phyloP scores from a whole-genome alignment of 2,888 invertebrate species.

The Phyllotreta striolata region DNA sequence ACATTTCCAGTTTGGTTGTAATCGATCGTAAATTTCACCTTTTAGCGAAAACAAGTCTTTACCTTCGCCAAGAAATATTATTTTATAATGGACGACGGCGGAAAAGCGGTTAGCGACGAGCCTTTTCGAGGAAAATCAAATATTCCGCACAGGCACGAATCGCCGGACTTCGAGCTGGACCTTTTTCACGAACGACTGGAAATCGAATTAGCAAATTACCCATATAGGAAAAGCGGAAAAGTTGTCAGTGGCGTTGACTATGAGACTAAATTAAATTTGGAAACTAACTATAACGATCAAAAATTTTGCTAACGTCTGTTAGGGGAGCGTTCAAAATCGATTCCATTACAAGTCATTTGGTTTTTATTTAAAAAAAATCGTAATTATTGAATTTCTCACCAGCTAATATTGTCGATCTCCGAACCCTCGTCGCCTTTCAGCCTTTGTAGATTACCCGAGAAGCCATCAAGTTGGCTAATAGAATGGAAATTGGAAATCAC shows the following conservation, averaged over 20 bases:
- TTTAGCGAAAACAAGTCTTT: no score
- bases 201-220: constrained; percentile 10
- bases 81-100: no score
- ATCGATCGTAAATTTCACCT: no score
- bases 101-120: no score
- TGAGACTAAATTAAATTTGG: no score
- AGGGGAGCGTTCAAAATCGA: background rate
- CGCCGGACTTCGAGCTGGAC: constrained; percentile 3
- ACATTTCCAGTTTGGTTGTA: no score
- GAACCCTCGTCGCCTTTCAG: constrained; percentile 12
- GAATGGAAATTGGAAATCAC: constrained; percentile 62
- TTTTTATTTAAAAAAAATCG: no score
- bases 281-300: no score
- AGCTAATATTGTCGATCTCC: no score
- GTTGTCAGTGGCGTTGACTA: constrained; percentile 4
- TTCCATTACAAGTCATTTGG: background rate
- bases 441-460: constrained; percentile 52
- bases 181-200: constrained; percentile 8
- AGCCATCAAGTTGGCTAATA: constrained; percentile 59
- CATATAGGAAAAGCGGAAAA: background rate
- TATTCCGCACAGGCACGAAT: constrained; percentile 4
- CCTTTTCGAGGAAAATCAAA: constrained; percentile 1
- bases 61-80: no score
- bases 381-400: no score
- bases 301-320: background rate